Evolutionary conservation across 2,888 invertebrate genomes (phyloP).

Genomic region (Coremacera marginata): DNA sequence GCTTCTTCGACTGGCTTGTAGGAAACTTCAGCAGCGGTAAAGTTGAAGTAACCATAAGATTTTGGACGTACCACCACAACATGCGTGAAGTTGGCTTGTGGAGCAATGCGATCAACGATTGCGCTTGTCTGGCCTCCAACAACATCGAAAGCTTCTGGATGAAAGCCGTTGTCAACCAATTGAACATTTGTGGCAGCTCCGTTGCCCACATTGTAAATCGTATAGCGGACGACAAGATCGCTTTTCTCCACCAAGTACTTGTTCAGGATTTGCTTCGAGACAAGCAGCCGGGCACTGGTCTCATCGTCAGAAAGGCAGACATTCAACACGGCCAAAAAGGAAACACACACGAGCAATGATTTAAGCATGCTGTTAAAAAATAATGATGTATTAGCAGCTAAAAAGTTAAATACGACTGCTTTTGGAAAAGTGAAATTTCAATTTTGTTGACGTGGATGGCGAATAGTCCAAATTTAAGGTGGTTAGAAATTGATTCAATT

Average conservation of each 20-base stretch:
- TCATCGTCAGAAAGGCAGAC: constrained; percentile 72
- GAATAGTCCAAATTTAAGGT: too few relatives aligned
- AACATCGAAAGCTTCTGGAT: constrained; percentile 89
- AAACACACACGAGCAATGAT: constrained; percentile 51
- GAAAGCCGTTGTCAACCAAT: constrained; percentile 89
- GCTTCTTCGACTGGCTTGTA: constrained; percentile 90
- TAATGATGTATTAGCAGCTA: background rate
- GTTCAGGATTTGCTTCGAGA: constrained; percentile 95
- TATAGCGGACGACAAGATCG: constrained; percentile 96
- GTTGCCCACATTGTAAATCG: constrained; percentile 92
- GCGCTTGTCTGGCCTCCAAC: constrained; percentile 88
- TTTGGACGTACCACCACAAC: constrained; percentile 92
- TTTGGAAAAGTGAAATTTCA: constrained; percentile 43
- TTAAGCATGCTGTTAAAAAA: constrained; percentile 56
- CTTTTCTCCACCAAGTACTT: constrained; percentile 96
- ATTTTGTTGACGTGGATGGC: constrained; percentile 43
- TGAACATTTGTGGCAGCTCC: constrained; percentile 91
- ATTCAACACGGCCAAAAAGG: constrained; percentile 58
- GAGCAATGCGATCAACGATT: constrained; percentile 89
- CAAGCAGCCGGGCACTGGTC: constrained; percentile 83
- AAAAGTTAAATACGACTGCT: too few relatives aligned
- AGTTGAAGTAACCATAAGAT: constrained; percentile 95
- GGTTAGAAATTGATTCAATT: background rate
- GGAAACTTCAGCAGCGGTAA: constrained; percentile 92
- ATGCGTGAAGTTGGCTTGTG: constrained; percentile 93